A percentile compares a stretch with the other conserved stretches of the same genome.
phyloP scores from a whole-genome alignment of 2,888 invertebrate species.

The Xestia sexstrigata region DNA sequence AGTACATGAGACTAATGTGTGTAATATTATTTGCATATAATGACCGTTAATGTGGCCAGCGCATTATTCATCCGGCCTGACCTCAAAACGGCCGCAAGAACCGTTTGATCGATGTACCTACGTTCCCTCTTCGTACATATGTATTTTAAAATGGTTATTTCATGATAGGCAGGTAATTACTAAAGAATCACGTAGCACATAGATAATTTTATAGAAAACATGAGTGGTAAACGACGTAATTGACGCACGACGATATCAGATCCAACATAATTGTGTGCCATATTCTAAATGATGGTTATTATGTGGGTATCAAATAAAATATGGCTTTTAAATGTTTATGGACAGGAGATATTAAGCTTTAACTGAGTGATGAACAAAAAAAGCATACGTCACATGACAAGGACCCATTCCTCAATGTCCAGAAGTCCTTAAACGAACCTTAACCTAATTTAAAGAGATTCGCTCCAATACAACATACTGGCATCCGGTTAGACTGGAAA shows the following conservation, averaged over 20 bases:
- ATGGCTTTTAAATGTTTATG: constrained; percentile 42
- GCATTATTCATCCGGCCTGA: constrained; percentile 86
- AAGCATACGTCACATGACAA: background rate
- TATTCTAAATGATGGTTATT: constrained; percentile 61
- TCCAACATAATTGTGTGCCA: constrained; percentile 65
- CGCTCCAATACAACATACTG: background rate
- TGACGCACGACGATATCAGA: constrained; percentile 55
- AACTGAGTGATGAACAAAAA: background rate
- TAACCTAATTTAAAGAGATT: background rate
- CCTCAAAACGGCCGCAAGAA: constrained; percentile 85
- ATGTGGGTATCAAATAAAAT: constrained; percentile 58
- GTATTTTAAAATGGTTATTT: constrained; percentile 71
- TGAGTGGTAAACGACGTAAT: constrained; percentile 66
- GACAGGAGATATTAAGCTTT: background rate
- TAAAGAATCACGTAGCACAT: constrained; percentile 70
- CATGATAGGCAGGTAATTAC: constrained; percentile 70
- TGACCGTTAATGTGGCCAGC: constrained; percentile 86
- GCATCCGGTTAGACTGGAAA: background rate
- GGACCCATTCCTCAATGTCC: background rate
- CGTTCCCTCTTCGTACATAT: constrained; percentile 63
- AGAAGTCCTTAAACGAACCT: background rate
- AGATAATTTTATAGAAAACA: constrained; percentile 73
- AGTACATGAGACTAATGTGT: constrained; percentile 70
- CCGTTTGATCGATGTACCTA: constrained; percentile 82
- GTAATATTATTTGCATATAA: constrained; percentile 90